A percentile compares a stretch with the other conserved stretches of the same genome.
Conservation (phyloP, 2,797 vertebrate species). For the Phataginus tricuspis region DNA sequence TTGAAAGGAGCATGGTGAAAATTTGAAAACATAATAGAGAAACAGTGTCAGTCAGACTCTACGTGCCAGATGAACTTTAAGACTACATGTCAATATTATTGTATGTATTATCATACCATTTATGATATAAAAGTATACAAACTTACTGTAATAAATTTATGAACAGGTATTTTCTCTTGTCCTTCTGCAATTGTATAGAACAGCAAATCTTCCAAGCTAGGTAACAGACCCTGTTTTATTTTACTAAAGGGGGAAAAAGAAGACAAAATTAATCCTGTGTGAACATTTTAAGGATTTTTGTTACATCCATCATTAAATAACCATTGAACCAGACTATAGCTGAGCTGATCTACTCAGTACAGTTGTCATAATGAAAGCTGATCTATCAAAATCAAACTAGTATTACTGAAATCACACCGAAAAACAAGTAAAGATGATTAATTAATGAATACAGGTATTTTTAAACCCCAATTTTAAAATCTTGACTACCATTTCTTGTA, state of each 20-base stretch:
- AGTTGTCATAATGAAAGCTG: neutral
- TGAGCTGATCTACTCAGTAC: neutral
- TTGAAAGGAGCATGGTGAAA: conserved; percentile 71
- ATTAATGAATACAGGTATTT: neutral
- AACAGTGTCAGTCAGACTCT: conserved; percentile 66
- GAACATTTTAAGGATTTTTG: conserved; percentile 44
- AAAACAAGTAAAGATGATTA: neutral
- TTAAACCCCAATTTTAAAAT: conserved; percentile 55
- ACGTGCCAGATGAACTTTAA: conserved; percentile 49
- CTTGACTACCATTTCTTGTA: neutral
- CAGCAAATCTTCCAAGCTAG: conserved; percentile 97
- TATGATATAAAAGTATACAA: conserved; percentile 48
- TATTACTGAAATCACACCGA: neutral
- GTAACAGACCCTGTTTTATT: conserved; percentile 95
- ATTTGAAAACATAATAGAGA: conserved; percentile 70
- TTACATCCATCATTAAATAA: conserved; percentile 24
- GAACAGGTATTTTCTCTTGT: conserved; percentile 98
- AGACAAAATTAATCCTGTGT: conserved; percentile 68
- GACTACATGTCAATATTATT: conserved; percentile 23
- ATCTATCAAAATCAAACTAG: conserved; percentile 31
- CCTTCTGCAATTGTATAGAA: conserved; percentile 99
- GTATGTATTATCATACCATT: neutral
- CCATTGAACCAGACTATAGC: neutral
- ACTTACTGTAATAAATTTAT: conserved; percentile 99
- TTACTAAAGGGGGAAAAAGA: conserved; percentile 87